Percentiles rank a stretch among this genome's conserved stretches.
Evolutionary conservation across 1,140 invertebrate genomes (phyloP).

Genomic region (Adelges cooleyi): DNA sequence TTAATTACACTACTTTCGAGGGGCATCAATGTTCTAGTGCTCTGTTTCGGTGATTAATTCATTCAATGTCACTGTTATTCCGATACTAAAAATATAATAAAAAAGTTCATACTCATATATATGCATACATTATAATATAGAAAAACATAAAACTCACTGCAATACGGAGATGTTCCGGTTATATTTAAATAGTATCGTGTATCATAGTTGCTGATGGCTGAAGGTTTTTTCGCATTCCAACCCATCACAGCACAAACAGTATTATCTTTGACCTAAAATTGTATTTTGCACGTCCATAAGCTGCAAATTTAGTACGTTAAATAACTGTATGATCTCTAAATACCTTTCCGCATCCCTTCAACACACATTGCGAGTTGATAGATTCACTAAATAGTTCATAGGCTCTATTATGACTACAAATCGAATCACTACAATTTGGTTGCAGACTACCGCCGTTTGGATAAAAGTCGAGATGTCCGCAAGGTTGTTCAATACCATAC

Average conservation of each 20-base stretch:
- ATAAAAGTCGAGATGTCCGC: conserved; percentile 77
- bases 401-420: conserved; percentile 77
- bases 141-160: conserved; percentile 55
- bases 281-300: no score
- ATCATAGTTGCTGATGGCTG: conserved; percentile 45
- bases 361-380: conserved; percentile 65
- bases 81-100: no score
- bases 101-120: no score
- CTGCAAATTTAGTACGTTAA: no score
- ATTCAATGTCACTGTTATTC: no score
- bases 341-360: conserved; percentile 66
- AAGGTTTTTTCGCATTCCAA: conserved; percentile 47
- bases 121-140: no score
- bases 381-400: conserved; percentile 74
- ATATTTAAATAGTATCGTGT: conserved; percentile 65
- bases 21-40: no score
- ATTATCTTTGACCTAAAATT: no score
- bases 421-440: conserved; percentile 76
- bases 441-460: conserved; percentile 79
- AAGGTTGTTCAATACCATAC: conserved; percentile 72
- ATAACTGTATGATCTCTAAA: no score
- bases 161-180: conserved; percentile 61
- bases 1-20: no score
- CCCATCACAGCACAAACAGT: conserved; percentile 69
- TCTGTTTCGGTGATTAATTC: no score